Evolutionary conservation across 2,113 vertebrate species (phyloP).

Genomic region (Oreochromis spilurus): DNA sequence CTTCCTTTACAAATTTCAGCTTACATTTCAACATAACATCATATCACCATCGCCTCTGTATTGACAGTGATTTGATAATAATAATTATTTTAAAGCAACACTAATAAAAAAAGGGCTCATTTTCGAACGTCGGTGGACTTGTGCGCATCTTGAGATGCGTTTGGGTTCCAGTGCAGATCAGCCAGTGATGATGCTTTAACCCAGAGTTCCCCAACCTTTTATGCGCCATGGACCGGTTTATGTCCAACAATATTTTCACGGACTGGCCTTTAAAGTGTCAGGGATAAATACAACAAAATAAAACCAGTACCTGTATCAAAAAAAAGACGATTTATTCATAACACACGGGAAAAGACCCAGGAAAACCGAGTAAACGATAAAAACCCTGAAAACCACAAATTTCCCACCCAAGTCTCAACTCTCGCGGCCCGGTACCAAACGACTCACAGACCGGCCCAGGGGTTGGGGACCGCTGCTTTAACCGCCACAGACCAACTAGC

Average conservation of each 20-base stretch:
- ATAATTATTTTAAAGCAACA: background rate
- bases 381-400: too few relatives aligned
- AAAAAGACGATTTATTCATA: background rate
- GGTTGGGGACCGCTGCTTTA: background rate
- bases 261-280: background rate
- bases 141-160: background rate
- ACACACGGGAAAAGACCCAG: background rate
- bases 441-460: background rate
- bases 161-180: background rate
- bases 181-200: background rate
- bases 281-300: too few relatives aligned
- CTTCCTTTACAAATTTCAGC: background rate
- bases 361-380: too few relatives aligned
- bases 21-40: background rate
- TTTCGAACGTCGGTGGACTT: background rate
- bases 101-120: background rate
- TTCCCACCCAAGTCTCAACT: background rate
- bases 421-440: background rate
- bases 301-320: too few relatives aligned
- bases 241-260: background rate
- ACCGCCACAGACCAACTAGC: background rate
- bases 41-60: rapidly evolving
- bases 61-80: background rate
- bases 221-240: rapidly evolving
- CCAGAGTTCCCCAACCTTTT: background rate